Evolutionary conservation across 1,140 invertebrate genomes (phyloP).

Genomic region (Zaprionus kolodkinae): DNA sequence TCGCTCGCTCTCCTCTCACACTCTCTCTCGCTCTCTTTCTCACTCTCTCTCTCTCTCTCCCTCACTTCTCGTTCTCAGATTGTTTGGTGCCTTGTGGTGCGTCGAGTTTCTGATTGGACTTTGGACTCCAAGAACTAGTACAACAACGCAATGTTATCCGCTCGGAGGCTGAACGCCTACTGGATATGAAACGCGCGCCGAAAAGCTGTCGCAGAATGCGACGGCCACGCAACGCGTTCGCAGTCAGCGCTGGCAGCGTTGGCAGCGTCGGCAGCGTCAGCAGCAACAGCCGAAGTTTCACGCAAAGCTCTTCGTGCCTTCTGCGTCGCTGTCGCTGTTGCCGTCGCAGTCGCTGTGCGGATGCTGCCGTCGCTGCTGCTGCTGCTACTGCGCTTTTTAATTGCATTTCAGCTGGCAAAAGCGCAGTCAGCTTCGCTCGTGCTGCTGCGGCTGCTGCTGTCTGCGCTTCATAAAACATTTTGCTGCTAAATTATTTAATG

Average conservation of each 20-base stretch:
- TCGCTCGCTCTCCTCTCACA: background rate
- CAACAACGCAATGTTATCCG: conserved; percentile 84
- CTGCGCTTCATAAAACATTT: conserved; percentile 69
- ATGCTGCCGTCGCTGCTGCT: conserved; percentile 11
- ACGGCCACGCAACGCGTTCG: conserved; percentile 62
- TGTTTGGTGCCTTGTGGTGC: background rate
- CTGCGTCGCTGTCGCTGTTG: conserved; percentile 18
- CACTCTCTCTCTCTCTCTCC: background rate
- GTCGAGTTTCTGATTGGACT: conserved; percentile 16
- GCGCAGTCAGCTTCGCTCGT: conserved; percentile 50
- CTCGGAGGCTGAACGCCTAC: conserved; percentile 84
- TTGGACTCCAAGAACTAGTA: conserved; percentile 65
- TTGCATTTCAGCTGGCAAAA: conserved; percentile 70
- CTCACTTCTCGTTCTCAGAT: background rate
- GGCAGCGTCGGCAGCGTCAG: conserved; percentile 21
- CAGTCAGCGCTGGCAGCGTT: conserved; percentile 5
- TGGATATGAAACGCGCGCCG: conserved; percentile 74
- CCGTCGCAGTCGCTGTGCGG: background rate
- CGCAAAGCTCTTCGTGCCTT: conserved; percentile 20
- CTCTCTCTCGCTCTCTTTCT: background rate
- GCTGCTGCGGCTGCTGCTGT: conserved; percentile 30
- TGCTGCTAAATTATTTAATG: conserved; percentile 71
- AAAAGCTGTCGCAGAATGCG: conserved; percentile 73
- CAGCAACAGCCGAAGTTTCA: conserved; percentile 32
- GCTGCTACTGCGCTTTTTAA: conserved; percentile 54